Evolutionary conservation across 2,888 invertebrate genomes (phyloP).

Genomic region (Gnatocerus cornutus): DNA sequence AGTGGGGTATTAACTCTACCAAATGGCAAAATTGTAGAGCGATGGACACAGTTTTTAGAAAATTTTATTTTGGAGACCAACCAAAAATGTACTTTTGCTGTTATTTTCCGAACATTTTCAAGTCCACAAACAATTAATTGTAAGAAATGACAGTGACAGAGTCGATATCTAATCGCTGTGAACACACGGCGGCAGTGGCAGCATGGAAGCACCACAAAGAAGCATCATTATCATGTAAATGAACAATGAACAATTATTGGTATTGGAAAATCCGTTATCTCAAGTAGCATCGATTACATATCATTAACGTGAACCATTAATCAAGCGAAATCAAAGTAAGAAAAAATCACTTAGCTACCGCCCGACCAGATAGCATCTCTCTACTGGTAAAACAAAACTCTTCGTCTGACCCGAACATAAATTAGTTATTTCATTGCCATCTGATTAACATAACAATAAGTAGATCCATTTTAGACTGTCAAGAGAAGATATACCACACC

Average conservation of each 20-base stretch:
- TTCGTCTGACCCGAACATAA: constrained; percentile 51
- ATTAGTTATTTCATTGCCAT: constrained; percentile 65
- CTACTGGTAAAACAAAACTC: constrained; percentile 56
- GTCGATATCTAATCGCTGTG: constrained; percentile 26
- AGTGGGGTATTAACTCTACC: too few species aligned
- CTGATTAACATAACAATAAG: constrained; percentile 66
- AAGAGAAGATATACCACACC: constrained; percentile 56
- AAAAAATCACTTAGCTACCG: constrained; percentile 60
- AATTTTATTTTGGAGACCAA: too few species aligned
- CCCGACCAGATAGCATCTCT: constrained; percentile 52
- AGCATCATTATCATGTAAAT: constrained; percentile 49
- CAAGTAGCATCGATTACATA: constrained; percentile 58
- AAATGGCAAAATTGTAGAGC: too few species aligned
- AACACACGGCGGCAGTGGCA: constrained; percentile 21
- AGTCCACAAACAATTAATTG: too few species aligned
- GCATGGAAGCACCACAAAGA: constrained; percentile 23
- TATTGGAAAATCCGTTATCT: constrained; percentile 53
- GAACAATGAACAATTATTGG: constrained; percentile 56
- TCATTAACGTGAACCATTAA: constrained; percentile 58
- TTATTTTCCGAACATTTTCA: too few species aligned
- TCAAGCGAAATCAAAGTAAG: constrained; percentile 56
- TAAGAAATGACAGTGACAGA: constrained; percentile 17
- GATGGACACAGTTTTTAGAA: too few species aligned
- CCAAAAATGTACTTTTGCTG: too few species aligned
- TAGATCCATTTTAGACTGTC: constrained; percentile 63